A percentile compares a stretch with the other conserved stretches of the same genome.
These are phyloP conservation scores for Eupithecia subumbrata DNA, from an alignment of 2,888 invertebrate species.

Conservation along the genomic window DNA sequence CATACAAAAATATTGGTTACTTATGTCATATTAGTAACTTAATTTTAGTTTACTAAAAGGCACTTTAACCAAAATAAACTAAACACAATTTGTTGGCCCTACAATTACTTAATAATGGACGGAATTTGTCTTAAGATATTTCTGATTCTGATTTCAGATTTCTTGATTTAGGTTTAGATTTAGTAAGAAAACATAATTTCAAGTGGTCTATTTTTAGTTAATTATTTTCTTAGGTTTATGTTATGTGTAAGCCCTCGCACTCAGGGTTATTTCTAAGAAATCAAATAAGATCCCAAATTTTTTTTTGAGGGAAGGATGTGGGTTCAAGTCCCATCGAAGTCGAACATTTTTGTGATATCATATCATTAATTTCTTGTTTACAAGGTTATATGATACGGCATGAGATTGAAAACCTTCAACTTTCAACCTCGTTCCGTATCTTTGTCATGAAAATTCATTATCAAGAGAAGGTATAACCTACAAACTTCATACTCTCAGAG, in stretches of 20 bases:
- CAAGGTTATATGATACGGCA: no score
- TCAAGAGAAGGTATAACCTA: no score
- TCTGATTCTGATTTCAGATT: not conserved
- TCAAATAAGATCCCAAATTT: no score
- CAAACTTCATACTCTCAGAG: not conserved
- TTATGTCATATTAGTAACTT: not conserved
- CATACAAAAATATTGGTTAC: not conserved
- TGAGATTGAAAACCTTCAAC: no score
- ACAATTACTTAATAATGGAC: not conserved
- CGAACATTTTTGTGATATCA: no score
- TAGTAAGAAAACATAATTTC: not conserved
- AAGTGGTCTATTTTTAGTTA: not conserved
- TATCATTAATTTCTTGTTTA: not conserved
- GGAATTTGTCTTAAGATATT: not conserved
- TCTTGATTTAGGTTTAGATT: not conserved
- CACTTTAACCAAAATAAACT: not conserved
- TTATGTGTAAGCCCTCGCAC: no score
- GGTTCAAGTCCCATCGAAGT: no score
- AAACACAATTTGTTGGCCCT: not conserved
- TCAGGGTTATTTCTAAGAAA: no score
- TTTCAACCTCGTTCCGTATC: no score
- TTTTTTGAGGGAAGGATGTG: no score
- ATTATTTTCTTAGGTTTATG: no score
- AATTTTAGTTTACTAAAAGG: not conserved
- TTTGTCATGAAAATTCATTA: not conserved